A percentile compares a stretch with the other conserved stretches of the same genome.
Evolutionary conservation across 1,140 invertebrate genomes (phyloP).

Genomic region (Eciton burchellii): DNA sequence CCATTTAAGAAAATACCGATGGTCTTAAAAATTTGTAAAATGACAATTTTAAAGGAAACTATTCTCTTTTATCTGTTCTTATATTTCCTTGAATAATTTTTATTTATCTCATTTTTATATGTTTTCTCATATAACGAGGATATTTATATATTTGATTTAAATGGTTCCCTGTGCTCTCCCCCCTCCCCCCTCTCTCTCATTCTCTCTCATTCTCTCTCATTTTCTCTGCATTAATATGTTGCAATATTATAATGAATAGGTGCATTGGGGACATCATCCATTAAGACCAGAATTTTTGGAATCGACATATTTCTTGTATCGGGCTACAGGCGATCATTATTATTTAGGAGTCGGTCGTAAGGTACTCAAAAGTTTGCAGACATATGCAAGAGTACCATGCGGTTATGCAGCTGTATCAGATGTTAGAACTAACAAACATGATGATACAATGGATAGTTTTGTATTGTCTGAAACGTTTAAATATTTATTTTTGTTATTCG

Average conservation of each 20-base stretch:
- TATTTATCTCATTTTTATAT: no score
- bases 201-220: no score
- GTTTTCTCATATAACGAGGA: no score
- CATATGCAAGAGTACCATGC: conserved; percentile 96
- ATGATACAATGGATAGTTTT: conserved; percentile 99
- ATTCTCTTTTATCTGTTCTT: no score
- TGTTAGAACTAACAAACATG: conserved; percentile 94
- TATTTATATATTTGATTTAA: no score
- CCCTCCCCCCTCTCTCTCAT: no score
- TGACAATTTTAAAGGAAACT: no score
- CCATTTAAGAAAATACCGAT: no score
- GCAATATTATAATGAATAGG: conserved; percentile 85
- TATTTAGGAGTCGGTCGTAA: conserved; percentile 97
- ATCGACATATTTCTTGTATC: conserved; percentile 98
- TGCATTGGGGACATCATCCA: conserved; percentile 99
- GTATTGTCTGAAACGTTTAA: conserved; percentile 99
- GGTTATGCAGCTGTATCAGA: conserved; percentile 99
- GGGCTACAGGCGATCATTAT: conserved; percentile 97
- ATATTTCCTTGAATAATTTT: no score
- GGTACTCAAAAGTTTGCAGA: conserved; percentile 96
- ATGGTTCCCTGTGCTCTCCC: no score
- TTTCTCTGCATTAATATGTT: no score
- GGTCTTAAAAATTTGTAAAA: no score
- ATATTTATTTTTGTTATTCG: conserved; percentile 97
- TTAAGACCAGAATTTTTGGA: conserved; percentile 98